Base-by-base conservation (phyloP, 2,888 invertebrate genomes). In the Saturnia japonica region DNA sequence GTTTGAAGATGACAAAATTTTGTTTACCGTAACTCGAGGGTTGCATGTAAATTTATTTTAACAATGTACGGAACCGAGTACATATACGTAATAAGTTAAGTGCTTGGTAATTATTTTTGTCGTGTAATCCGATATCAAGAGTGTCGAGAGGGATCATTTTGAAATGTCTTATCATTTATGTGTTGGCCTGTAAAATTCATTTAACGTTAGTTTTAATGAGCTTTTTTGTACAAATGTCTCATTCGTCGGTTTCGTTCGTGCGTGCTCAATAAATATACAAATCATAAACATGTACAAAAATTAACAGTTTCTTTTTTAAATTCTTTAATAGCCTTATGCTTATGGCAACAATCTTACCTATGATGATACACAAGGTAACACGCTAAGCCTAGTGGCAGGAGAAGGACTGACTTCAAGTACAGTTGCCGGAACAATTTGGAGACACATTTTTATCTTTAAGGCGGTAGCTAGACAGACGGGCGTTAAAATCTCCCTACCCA, bases 21-120 rank as follows among this genome's bases (percentile, higher is more conserved):
- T 34, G 34, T 34, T 6, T 34, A 6, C 34, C 34, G 34, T 34
- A 34, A 34, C 34, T 34, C 6, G 34, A 34, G 3, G 34, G 34
- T 34, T 34, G n/a, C n/a, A n/a, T 6, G 34, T 47, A 47, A 19
- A 34, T 12, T 22, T 62, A 34, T 34, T 62, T 14, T 34, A 34
- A 62, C 34, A 28, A 22, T 62, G 25, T 62, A 62, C 28, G 62
- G 62, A 62, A 62, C 62, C 62, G 22, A 54, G 54, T 3, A 60
- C 9, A 25, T 4, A 34, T 62, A 62, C 25, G 34, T 6, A 28
- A 28, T 34, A 34, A 28, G 6, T 34, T 16, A 16, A 62, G 16
- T 19, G 25, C 28, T 6, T 16, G 34, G 25, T 25, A 28, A 54
- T 54, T 54, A 62, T 62, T 62, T 62, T 34, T 62, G 34, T 62